These are phyloP conservation scores for Pogonomyrmex californicus DNA, from an alignment of 1,140 invertebrate species.

Conservation along the genomic window DNA sequence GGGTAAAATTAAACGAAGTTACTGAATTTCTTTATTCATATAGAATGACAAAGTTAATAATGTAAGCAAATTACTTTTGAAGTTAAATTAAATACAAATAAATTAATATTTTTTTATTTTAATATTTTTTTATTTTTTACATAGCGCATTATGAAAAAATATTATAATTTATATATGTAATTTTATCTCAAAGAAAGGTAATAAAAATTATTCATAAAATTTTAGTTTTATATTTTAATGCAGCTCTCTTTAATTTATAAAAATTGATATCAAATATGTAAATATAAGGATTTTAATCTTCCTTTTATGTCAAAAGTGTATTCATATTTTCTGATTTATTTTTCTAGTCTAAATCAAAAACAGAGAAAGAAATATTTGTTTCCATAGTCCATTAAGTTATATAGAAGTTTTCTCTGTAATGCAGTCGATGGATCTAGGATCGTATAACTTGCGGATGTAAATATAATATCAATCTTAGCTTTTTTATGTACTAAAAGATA, in stretches of 20 bases:
- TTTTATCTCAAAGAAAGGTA: background rate
- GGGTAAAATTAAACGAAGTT: background rate
- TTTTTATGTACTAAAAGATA: conserved; percentile 30
- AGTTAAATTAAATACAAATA: background rate
- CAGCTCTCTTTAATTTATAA: background rate
- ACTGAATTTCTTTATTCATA: conserved; percentile 5
- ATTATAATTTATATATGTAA: background rate
- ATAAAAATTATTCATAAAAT: background rate
- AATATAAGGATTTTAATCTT: background rate
- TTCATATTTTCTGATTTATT: background rate
- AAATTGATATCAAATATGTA: background rate
- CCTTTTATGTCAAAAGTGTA: background rate
- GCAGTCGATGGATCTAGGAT: background rate
- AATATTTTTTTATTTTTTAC: background rate
- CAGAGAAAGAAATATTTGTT: conserved; percentile 1
- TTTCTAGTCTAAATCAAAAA: conserved; percentile 1
- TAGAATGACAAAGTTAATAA: background rate
- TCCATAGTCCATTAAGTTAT: conserved; percentile 43
- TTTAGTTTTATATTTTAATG: background rate
- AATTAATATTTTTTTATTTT: background rate
- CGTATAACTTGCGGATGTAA: conserved; percentile 32
- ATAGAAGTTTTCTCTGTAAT: background rate
- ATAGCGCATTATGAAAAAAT: background rate
- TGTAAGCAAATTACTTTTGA: background rate
- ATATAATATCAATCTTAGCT: conserved; percentile 47